These are phyloP conservation scores for Sinelater perroti DNA, from an alignment of 2,888 invertebrate genomes.

Conservation along the genomic window DNA sequence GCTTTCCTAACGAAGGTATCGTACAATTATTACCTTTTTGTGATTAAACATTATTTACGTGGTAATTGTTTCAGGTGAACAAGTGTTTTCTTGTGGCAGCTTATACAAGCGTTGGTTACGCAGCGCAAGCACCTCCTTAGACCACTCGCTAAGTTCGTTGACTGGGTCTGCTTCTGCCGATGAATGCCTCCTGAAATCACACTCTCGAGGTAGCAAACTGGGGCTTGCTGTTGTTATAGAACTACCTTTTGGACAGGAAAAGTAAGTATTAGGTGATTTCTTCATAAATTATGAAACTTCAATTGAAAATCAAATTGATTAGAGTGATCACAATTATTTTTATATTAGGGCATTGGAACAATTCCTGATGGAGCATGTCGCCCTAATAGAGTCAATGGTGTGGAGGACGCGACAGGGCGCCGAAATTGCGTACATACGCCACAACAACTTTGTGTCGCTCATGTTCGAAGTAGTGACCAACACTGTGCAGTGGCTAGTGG, in stretches of 20 bases:
- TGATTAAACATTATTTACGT: not conserved
- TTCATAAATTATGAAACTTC: no score
- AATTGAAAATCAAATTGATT: not conserved
- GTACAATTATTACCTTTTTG: not conserved
- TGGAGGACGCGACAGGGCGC: conserved; percentile 74
- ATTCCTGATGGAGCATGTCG: conserved; percentile 83
- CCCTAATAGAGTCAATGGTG: conserved; percentile 76
- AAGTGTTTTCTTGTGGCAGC: conserved; percentile 59
- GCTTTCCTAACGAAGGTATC: conserved; percentile 25
- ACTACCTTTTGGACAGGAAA: conserved; percentile 65
- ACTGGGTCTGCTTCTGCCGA: conserved; percentile 41
- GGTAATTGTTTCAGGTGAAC: conserved; percentile 22
- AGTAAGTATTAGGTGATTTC: conserved; percentile 53
- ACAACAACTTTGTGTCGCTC: conserved; percentile 62
- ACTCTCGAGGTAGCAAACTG: conserved; percentile 62
- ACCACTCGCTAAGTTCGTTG: conserved; percentile 53
- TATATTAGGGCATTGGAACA: conserved; percentile 71
- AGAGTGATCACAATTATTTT: no score
- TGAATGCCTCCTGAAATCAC: conserved; percentile 40
- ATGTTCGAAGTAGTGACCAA: conserved; percentile 64
- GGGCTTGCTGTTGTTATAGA: conserved; percentile 74
- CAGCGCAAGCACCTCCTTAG: conserved; percentile 65
- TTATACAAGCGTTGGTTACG: conserved; percentile 65
- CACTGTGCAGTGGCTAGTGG: conserved; percentile 66
- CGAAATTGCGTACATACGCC: conserved; percentile 69